A percentile compares a stretch with the other conserved stretches of the same genome.
phyloP scores from a whole-genome alignment of 2,888 invertebrate genomes.

The Nomada flava region DNA sequence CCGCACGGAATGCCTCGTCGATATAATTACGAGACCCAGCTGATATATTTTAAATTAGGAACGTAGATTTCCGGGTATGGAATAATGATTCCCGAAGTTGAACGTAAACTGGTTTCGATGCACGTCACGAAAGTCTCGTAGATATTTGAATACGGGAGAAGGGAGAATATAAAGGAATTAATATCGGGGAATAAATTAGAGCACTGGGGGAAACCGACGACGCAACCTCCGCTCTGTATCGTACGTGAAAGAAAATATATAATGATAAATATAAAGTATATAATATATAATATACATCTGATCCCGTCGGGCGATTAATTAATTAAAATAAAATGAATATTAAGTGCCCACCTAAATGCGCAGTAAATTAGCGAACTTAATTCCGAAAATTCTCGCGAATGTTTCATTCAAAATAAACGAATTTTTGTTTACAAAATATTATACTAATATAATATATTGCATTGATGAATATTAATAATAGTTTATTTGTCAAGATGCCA shows the following conservation, averaged over 20 bases:
- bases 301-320: no score
- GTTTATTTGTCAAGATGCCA: no score
- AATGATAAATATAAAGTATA: no score
- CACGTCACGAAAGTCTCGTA: not conserved
- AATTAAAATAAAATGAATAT: no score
- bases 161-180: not conserved
- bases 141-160: not conserved
- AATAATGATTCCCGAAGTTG: not conserved
- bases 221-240: not conserved
- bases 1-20: not conserved
- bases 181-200: not conserved
- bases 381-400: no score
- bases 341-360: no score
- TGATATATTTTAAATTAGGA: not conserved
- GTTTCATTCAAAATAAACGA: no score
- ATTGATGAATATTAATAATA: no score
- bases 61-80: conserved; percentile 5
- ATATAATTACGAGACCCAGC: not conserved
- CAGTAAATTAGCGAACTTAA: no score
- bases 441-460: no score
- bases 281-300: no score
- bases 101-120: not conserved
- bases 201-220: not conserved
- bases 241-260: not conserved
- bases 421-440: no score